A percentile compares a stretch with the other conserved stretches of the same genome.
Evolutionary conservation across 2,888 invertebrate species (phyloP).

Genomic region (Steinernema hermaphroditum): DNA sequence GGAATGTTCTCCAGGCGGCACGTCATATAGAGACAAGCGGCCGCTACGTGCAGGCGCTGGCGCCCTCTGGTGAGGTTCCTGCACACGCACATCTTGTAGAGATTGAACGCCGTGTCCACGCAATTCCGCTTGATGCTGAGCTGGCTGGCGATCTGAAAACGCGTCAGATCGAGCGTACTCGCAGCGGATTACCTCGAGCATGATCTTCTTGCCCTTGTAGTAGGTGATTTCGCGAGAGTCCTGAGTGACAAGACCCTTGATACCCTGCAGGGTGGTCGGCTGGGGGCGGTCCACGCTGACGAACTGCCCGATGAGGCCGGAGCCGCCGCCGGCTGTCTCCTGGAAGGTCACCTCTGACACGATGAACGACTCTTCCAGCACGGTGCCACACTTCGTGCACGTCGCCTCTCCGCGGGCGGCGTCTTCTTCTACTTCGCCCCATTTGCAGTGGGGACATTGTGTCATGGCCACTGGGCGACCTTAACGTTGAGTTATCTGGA

Average conservation of each 20-base stretch:
- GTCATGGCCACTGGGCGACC: background rate
- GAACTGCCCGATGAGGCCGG: slow-evolving; percentile 71
- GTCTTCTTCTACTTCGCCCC: slow-evolving; percentile 87
- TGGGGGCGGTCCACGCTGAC: slow-evolving; percentile 34
- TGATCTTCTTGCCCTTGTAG: slow-evolving; percentile 74
- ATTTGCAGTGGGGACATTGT: slow-evolving; percentile 68
- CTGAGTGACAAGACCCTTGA: slow-evolving; percentile 66
- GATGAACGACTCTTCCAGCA: slow-evolving; percentile 91
- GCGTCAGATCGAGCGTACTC: background rate
- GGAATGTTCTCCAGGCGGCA: slow-evolving; percentile 91
- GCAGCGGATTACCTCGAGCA: slow-evolving; percentile 55
- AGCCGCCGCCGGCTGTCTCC: slow-evolving; percentile 74
- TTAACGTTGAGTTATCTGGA: background rate
- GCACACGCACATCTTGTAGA: slow-evolving; percentile 76
- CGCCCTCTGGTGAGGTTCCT: slow-evolving; percentile 80
- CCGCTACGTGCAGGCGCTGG: slow-evolving; percentile 85
- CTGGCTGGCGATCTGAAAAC: slow-evolving; percentile 75
- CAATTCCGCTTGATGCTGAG: slow-evolving; percentile 84
- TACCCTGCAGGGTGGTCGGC: slow-evolving; percentile 42
- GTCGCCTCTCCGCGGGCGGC: slow-evolving; percentile 90
- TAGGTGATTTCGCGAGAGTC: slow-evolving; percentile 91
- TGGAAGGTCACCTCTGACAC: slow-evolving; percentile 95
- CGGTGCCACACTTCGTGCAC: slow-evolving; percentile 92
- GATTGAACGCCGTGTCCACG: slow-evolving; percentile 88
- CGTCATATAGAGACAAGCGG: slow-evolving; percentile 95